Percentiles rank a stretch among this genome's conserved stretches.
These are phyloP conservation scores for Hemitrygon akajei DNA, from an alignment of 2,797 vertebrate species.

Conservation along the genomic window DNA sequence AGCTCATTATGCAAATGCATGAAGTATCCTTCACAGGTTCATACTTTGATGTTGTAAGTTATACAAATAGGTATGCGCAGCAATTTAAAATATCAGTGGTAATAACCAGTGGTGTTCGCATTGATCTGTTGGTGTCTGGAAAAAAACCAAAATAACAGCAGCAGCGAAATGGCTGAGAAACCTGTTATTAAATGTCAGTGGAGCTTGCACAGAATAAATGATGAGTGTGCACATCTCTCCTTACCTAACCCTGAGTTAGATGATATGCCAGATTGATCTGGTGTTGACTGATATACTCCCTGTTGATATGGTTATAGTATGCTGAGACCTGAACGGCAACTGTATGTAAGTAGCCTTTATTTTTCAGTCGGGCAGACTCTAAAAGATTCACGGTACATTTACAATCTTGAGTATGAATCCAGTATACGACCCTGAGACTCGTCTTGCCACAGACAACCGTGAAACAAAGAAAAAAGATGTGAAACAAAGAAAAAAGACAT, in stretches of 20 bases:
- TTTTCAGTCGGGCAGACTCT: too few relatives aligned
- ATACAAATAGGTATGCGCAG: background rate
- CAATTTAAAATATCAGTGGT: background rate
- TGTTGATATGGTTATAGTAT: background rate
- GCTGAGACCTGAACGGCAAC: background rate
- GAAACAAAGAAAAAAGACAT: too few relatives aligned
- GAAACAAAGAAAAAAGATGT: too few relatives aligned
- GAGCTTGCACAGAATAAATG: constrained; percentile 17
- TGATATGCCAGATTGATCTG: background rate
- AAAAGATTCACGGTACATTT: too few relatives aligned
- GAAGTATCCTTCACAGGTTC: background rate
- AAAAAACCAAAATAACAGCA: constrained; percentile 21
- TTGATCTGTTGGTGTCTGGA: constrained; percentile 25
- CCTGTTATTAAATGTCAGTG: constrained; percentile 28
- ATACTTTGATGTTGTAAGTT: background rate
- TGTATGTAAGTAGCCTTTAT: background rate
- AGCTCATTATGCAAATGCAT: constrained; percentile 1
- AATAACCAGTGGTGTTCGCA: background rate
- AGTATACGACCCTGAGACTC: too few relatives aligned
- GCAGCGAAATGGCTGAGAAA: constrained; percentile 9
- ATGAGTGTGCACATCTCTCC: background rate
- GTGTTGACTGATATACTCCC: background rate
- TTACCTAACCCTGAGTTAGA: background rate
- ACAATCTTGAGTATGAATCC: too few relatives aligned
- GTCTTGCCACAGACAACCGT: too few relatives aligned